Evolutionary conservation across 1,140 invertebrate genomes (phyloP).

Genomic region (Tetramorium alpestre): DNA sequence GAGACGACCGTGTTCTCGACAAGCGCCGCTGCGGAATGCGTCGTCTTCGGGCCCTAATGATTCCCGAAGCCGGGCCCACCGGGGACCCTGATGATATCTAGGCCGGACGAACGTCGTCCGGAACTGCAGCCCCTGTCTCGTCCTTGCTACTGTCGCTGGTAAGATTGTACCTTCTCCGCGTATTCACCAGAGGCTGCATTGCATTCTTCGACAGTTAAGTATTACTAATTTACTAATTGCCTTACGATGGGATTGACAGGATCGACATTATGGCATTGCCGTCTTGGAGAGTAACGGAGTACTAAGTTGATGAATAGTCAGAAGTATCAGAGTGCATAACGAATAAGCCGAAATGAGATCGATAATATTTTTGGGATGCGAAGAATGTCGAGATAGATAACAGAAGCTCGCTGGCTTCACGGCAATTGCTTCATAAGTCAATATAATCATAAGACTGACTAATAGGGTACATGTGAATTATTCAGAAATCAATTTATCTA

Average conservation of each 20-base stretch:
- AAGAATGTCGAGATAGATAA: constrained; percentile 37
- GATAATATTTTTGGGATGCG: constrained; percentile 14
- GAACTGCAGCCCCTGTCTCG: constrained; percentile 18
- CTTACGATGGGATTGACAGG: constrained; percentile 18
- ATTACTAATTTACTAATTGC: constrained; percentile 62
- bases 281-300: not conserved
- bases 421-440: constrained; percentile 45
- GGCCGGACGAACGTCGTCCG: constrained; percentile 61
- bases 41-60: constrained; percentile 71
- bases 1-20: constrained; percentile 39
- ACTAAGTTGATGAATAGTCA: constrained; percentile 13
- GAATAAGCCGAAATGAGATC: not conserved
- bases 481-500: constrained; percentile 12
- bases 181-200: constrained; percentile 38
- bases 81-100: constrained; percentile 72
- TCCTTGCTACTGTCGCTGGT: constrained; percentile 57
- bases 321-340: not conserved
- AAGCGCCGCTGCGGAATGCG: constrained; percentile 66
- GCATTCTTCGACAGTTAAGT: constrained; percentile 66
- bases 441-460: constrained; percentile 11
- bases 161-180: constrained; percentile 31
- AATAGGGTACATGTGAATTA: constrained; percentile 17
- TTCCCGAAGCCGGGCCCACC: constrained; percentile 72
- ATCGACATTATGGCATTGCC: not conserved
- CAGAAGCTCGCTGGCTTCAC: constrained; percentile 14